Evolutionary conservation across 1,140 invertebrate species (phyloP).

Genomic region (Drosophila nebulosa): DNA sequence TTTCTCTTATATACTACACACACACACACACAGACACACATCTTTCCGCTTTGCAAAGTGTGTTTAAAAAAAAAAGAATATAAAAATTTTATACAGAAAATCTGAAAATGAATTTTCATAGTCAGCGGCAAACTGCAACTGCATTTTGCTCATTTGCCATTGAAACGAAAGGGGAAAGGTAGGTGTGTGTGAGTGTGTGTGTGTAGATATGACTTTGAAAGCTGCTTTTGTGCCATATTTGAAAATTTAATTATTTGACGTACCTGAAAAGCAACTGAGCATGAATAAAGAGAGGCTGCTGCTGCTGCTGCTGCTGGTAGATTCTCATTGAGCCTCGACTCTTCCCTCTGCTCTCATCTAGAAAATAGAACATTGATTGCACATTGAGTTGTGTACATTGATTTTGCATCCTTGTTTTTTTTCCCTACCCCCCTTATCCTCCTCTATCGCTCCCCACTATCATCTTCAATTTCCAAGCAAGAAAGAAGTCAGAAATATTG

Average conservation of each 20-base stretch:
- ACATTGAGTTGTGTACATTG: not conserved
- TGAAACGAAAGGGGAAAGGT: slow-evolving; percentile 32
- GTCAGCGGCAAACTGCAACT: slow-evolving; percentile 7
- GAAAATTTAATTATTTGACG: slow-evolving; percentile 76
- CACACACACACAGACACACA: not conserved
- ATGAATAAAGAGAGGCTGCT: too few species aligned
- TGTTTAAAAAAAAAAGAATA: not conserved
- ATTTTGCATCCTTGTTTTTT: not conserved
- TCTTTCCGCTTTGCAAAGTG: not conserved
- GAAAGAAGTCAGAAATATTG: not conserved
- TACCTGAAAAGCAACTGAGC: slow-evolving; percentile 24
- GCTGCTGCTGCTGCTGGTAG: too few species aligned
- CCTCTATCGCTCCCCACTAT: not conserved
- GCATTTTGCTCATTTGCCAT: slow-evolving; percentile 61
- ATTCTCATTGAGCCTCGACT: not conserved
- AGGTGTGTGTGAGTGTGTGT: slow-evolving; percentile 12
- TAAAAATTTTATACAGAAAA: slow-evolving; percentile 39
- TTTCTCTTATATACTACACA: not conserved
- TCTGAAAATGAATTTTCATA: slow-evolving; percentile 62
- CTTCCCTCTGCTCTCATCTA: slow-evolving; percentile 2
- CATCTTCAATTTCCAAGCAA: not conserved
- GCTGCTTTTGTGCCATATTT: slow-evolving; percentile 61
- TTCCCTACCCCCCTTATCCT: too few species aligned
- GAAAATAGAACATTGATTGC: slow-evolving; percentile 56
- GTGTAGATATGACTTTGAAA: slow-evolving; percentile 56